Base-by-base conservation (phyloP, 2,113 vertebrate species). In the Bufo bufo region DNA sequence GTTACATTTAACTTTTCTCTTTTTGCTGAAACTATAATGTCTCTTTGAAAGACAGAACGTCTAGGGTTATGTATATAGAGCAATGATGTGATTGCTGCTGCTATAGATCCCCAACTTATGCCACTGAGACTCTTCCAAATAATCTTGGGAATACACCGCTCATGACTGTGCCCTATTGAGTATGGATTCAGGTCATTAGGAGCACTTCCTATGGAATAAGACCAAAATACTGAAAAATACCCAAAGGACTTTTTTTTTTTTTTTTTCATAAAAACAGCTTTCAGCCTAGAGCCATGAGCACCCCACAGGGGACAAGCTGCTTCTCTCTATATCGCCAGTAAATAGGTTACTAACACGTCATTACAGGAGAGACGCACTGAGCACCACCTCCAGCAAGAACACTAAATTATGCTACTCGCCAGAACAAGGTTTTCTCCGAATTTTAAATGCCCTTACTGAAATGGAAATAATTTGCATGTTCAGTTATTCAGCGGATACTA, bases 301-400 rank as follows among this genome's bases (percentile, higher is more conserved):
- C 50, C 56, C 77, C n/a, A 12, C 49, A 14, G 77, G 77, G 77
- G 56, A 19, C 50, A 6, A 23, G 77, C 45, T 8, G 47, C 2
- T 75, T 19, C 72, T 49, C 72, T 20, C 45, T 50, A 75, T 50
- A 50, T 50, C 11, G 50, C 23, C n/a, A 78, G 23, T 77, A 77
- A 77, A 50, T 50, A 78, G 77, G 77, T 78, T 78, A n/a, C 50
- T 3, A 56, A 54, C 49, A 56, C 50, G 43, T 78, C 77, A 78
- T 78, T 56, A 20, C 77, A 78, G 20, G 72, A 56, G 17, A 54
- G n/a, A 54, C 56, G 77, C 19, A 14, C 3, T 0, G 49, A 78
- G 77, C n/a, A 19, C 45, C 20, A 54, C 77, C 77, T 54, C 77
- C 50, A 78, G 77, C 77, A 78, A 78, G 6, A 75, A 75, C 72